Conservation (phyloP, 2,797 vertebrate genomes). For the Rhynchotus rufescens region DNA sequence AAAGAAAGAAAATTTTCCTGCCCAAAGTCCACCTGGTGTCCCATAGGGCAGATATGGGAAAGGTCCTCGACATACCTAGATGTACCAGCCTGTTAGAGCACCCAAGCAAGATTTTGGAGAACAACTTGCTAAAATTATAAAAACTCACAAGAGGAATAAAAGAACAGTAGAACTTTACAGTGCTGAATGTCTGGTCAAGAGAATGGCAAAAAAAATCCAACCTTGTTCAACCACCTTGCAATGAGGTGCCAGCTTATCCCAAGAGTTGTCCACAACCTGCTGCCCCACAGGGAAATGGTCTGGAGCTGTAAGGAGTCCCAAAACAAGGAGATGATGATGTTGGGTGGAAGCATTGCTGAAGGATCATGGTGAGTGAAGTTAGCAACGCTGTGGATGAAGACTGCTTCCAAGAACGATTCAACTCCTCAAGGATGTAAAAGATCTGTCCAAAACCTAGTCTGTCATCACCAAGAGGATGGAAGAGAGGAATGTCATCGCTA, state of each 20-base stretch:
- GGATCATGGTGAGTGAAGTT: too few species aligned
- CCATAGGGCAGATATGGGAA: neutral
- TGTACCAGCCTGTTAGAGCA: rapidly evolving
- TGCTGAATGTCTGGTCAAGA: neutral
- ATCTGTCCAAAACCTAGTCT: neutral
- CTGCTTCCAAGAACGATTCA: neutral
- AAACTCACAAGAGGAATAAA: neutral
- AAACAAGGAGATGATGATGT: too few species aligned
- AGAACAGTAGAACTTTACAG: neutral
- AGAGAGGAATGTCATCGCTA: neutral
- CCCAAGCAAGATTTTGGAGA: neutral
- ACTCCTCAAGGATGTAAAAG: neutral
- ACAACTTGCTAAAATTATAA: neutral
- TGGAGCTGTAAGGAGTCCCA: neutral
- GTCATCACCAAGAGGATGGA: too few species aligned
- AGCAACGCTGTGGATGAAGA: neutral
- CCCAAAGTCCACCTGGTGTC: rapidly evolving
- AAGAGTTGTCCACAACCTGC: neutral
- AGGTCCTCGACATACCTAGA: rapidly evolving
- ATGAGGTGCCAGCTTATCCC: neutral
- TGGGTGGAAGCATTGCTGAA: too few species aligned
- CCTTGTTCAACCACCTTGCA: neutral
- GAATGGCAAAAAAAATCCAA: neutral
- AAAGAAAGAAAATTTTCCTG: neutral
- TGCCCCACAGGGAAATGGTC: neutral